These are phyloP conservation scores for Morone chrysops DNA, from an alignment of 2,113 vertebrate genomes.

Conservation along the genomic window DNA sequence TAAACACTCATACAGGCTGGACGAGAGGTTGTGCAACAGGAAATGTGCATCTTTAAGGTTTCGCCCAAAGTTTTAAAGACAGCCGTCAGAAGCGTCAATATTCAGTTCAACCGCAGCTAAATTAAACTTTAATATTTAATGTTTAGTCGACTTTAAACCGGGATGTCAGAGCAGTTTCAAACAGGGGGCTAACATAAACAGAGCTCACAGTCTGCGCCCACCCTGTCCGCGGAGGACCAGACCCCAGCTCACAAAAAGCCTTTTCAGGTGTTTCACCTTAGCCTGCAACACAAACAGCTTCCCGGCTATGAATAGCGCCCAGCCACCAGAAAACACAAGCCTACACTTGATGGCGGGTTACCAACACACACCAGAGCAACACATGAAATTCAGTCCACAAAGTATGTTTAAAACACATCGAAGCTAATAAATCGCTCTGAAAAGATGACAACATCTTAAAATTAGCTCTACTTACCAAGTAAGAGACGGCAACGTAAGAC, in stretches of 20 bases:
- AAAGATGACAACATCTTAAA: background rate
- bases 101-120: background rate
- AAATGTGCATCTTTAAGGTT: background rate
- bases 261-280: conserved; percentile 34
- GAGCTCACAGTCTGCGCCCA: background rate
- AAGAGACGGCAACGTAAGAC: background rate
- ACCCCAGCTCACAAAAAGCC: conserved; percentile 40
- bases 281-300: background rate
- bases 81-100: background rate
- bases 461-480: conserved; percentile 27
- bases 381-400: accelerated
- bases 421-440: background rate
- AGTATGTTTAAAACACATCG: background rate
- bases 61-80: background rate
- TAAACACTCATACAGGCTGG: no score
- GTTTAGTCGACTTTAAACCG: background rate
- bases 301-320: background rate
- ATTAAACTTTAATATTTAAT: no score
- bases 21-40: background rate
- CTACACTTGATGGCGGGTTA: background rate
- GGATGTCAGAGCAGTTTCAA: background rate
- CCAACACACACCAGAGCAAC: background rate
- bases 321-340: background rate
- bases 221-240: background rate
- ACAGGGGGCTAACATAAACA: background rate